Evolutionary conservation across 2,888 invertebrate species (phyloP), one percentile per base, ranked within the genome.

Genomic region (Aleiodes testaceus): DNA sequence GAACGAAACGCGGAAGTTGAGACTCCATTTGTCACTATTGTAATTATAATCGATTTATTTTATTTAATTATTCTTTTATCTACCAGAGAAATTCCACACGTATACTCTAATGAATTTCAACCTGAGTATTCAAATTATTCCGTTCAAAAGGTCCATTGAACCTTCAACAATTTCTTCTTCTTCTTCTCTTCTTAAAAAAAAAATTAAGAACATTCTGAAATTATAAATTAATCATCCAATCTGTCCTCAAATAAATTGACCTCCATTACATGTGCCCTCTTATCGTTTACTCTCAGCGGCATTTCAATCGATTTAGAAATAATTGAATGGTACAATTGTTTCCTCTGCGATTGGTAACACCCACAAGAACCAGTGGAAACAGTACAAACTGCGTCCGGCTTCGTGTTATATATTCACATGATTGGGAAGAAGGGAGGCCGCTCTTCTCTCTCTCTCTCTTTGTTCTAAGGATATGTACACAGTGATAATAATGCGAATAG

Each of bases 321-420:
- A 70, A 70, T 70, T 55, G 55, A 70, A 70, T 70, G 64, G 53
- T 64, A 55, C 69, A 55, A 70, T 70, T 64, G 65, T 70, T 70
- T 70, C 26, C 44, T 18, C 44, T 70, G 18, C 44, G 53, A 65
- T 70, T 65, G 65, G 65, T 64, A 64, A 64, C 64, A 70, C 69
- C 69, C 45, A 70, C 55, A 26, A 44, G 52, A 45, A 36, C 14
- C 59, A 36, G 30, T 26, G 12, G 53, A 26, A 45, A 55, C 44
- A 67, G 55, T 12, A 22, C 30, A 26, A 44, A 42, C 20, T 36
- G 66, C 69, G 20, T 52, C 52, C 59, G 59, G 59, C 16, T 59
- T 18, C 16, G 14, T 42, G 16, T 59, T 59, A 42, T 59, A 16
- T 36, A 36, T 36, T 36, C 36, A 36, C 9, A 36, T 16, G 11